phyloP scores from a whole-genome alignment of 2,888 invertebrate genomes.

The Agrenia bidenticulata region DNA sequence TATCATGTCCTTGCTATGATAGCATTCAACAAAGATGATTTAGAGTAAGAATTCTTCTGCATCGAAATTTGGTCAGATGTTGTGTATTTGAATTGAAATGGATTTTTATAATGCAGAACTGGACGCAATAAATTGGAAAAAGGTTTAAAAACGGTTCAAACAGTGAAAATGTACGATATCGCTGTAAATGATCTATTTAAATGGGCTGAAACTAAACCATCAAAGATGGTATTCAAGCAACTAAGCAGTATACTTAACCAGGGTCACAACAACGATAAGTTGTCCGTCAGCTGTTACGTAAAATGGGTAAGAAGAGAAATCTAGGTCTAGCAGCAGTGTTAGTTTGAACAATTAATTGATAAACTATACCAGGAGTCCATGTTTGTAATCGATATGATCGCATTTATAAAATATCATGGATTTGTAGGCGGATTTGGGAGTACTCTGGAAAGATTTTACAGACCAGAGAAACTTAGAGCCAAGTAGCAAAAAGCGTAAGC shows the following conservation, averaged over 20 bases:
- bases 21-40: background rate
- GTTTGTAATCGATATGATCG: background rate
- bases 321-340: no score
- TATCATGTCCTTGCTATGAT: slow-evolving; percentile 1
- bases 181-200: background rate
- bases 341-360: background rate
- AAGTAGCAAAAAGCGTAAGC: no score
- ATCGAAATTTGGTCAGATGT: background rate
- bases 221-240: background rate
- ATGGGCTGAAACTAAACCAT: background rate
- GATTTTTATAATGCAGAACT: background rate
- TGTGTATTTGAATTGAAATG: background rate
- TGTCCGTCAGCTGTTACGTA: slow-evolving; percentile 6
- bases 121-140: slow-evolving; percentile 1
- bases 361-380: background rate
- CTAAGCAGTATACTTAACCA: background rate
- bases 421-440: background rate
- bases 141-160: slow-evolving; percentile 5
- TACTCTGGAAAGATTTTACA: background rate
- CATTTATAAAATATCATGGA: background rate
- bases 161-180: slow-evolving; percentile 19
- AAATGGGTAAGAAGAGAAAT: slow-evolving; percentile 21
- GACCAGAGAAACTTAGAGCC: no score
- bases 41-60: background rate
- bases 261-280: slow-evolving; percentile 10